phyloP scores from a whole-genome alignment of 2,888 invertebrate species.

The Bibio marci region DNA sequence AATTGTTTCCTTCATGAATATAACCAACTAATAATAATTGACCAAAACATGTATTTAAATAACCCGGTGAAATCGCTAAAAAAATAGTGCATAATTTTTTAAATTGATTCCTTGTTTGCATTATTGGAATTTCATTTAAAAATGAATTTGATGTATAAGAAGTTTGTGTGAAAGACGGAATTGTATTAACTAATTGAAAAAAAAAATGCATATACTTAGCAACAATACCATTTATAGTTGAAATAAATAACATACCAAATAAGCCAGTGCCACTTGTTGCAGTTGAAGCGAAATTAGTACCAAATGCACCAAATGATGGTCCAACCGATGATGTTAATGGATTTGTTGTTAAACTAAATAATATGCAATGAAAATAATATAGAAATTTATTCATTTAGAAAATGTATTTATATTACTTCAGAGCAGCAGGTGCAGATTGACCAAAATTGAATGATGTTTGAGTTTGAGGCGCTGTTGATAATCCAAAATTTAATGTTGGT shows the following conservation, averaged over 20 bases:
- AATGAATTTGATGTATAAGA: too few species aligned
- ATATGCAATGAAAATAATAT: too few species aligned
- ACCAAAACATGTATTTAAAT: not conserved
- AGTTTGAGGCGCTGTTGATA: not conserved
- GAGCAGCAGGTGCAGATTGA: not conserved
- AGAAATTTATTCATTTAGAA: too few species aligned
- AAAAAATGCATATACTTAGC: not conserved
- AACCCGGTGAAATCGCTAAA: too few species aligned
- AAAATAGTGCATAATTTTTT: too few species aligned
- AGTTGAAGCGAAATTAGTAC: slow-evolving; percentile 1
- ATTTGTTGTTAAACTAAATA: too few species aligned
- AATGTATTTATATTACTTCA: too few species aligned
- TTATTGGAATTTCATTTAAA: too few species aligned
- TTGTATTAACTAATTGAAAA: not conserved
- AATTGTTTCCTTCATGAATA: not conserved
- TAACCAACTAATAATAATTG: not conserved
- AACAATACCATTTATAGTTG: not conserved
- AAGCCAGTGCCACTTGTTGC: not conserved
- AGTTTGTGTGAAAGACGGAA: too few species aligned
- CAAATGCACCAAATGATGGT: slow-evolving; percentile 13
- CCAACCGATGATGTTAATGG: slow-evolving; percentile 2
- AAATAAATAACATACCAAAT: slow-evolving; percentile 1
- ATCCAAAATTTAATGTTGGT: not conserved
- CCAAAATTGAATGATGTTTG: slow-evolving; percentile 6
- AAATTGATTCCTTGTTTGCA: not conserved